Conservation (phyloP, 2,888 invertebrate species). For the Meghimatium bilineatum region DNA sequence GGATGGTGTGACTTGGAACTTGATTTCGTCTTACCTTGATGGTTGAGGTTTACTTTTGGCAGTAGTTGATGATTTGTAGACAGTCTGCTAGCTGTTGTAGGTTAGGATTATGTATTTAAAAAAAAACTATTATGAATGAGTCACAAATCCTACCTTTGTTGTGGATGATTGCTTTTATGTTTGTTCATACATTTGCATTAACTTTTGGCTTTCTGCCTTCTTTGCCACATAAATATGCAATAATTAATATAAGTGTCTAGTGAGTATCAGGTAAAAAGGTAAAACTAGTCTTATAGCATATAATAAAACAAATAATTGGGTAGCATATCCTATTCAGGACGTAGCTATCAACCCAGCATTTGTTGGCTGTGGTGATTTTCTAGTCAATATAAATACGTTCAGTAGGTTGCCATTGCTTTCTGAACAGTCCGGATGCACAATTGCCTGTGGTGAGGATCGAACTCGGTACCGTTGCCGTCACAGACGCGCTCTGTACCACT, state of each 20-base stretch:
- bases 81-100: not conserved
- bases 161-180: not conserved
- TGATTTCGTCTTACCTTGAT: not conserved
- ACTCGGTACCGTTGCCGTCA: too few relatives aligned
- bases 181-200: not conserved
- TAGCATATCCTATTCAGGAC: too few relatives aligned
- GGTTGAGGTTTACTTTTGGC: not conserved
- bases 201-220: slow-evolving; percentile 2
- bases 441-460: too few relatives aligned
- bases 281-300: too few relatives aligned
- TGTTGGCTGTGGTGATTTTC: too few relatives aligned
- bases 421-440: too few relatives aligned
- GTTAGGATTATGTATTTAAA: not conserved
- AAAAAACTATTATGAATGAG: not conserved
- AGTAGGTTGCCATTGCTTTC: too few relatives aligned
- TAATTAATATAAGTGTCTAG: not conserved
- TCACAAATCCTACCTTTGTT: slow-evolving; percentile 10
- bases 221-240: not conserved
- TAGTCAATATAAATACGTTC: too few relatives aligned
- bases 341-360: too few relatives aligned
- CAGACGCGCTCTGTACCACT: too few relatives aligned
- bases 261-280: too few relatives aligned
- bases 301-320: too few relatives aligned
- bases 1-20: not conserved
- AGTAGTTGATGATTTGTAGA: not conserved